Base-by-base conservation (phyloP, 2,888 invertebrate species). In the Hyposoter didymator region DNA sequence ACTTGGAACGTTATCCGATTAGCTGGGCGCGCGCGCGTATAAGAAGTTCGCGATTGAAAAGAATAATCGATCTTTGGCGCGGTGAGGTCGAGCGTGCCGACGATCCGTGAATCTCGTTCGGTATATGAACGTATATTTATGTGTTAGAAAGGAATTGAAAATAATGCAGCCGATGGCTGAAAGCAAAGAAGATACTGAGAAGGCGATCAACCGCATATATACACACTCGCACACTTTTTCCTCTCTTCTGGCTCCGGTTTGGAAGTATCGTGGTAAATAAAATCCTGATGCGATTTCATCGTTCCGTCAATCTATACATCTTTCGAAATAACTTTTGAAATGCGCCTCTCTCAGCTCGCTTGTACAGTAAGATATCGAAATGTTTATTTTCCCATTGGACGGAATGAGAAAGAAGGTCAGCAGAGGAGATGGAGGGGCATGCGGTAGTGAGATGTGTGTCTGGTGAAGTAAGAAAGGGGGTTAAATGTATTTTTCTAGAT, bases 401-500 rank as follows among this genome's bases (percentile, higher is more conserved):
- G 22, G 12, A 52, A 39, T 32, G 52, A 66, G 66, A 35, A 47
- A 67, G 32, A 52, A 39, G 52, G 62, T 19, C 22, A 35, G 69
- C 45, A 28, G 47, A 1, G 17, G 22, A 45, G 69, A 45, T 28
- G 69, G 45, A 28, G 12, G 5, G 12, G 5, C 39, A 39, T 39
- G 39, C 4, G 14, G 28, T 14, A 55, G 7, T 19, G 55, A 55
- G 55, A 55, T 70, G 47, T 32, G 32, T 47, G 35, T 35, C 35
- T 47, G 49, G 72, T 72, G 72, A 52, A 72, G 39, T 39, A 66
- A 39, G 66, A 28, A 32, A 49, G 47, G 52, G 70, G 73, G 88
- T 85, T 88, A 87, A 87, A 90, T 87, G 86, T 88, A 87, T 88
- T 88, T 89, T 87, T 85, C 85, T 81, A 87, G 85, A 82, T 85